phyloP scores from a whole-genome alignment of 2,113 vertebrate genomes.

The Podocnemis expansa region DNA sequence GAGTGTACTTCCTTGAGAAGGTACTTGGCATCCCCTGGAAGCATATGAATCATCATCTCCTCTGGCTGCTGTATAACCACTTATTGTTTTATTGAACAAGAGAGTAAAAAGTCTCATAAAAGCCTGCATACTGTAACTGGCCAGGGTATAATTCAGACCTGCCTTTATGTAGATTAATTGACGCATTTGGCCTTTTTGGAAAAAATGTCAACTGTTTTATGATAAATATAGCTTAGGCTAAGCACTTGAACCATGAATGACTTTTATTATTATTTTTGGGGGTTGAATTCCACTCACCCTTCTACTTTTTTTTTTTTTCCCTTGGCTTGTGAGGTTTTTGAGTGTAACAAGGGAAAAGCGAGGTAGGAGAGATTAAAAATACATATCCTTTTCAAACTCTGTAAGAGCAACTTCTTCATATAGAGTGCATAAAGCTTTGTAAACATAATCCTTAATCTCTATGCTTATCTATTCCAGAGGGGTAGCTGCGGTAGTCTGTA shows the following conservation, averaged over 20 bases:
- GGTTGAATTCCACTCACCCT: slow-evolving; percentile 62
- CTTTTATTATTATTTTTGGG: slow-evolving; percentile 73
- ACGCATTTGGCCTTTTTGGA: slow-evolving; percentile 64
- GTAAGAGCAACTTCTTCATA: slow-evolving; percentile 45
- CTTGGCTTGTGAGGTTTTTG: slow-evolving; percentile 66
- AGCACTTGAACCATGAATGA: slow-evolving; percentile 61
- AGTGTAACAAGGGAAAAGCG: slow-evolving; percentile 59
- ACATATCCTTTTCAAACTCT: slow-evolving; percentile 48
- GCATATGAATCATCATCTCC: slow-evolving; percentile 69
- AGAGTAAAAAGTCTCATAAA: slow-evolving; percentile 79
- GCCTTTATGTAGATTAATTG: slow-evolving; percentile 75
- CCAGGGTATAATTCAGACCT: slow-evolving; percentile 72
- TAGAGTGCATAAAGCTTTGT: slow-evolving; percentile 52
- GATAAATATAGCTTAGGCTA: slow-evolving; percentile 71
- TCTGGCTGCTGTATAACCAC: slow-evolving; percentile 77
- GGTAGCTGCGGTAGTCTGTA: too few relatives aligned
- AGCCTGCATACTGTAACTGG: slow-evolving; percentile 71
- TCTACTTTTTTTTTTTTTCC: background rate
- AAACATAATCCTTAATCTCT: slow-evolving; percentile 39
- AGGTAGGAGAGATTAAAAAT: slow-evolving; percentile 49
- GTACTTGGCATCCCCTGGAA: slow-evolving; percentile 68
- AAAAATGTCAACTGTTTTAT: slow-evolving; percentile 58
- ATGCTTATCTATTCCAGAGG: too few relatives aligned
- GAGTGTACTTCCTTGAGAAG: slow-evolving; percentile 75
- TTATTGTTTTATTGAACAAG: slow-evolving; percentile 80